These are phyloP conservation scores for Daboia siamensis DNA, from an alignment of 2,113 vertebrate genomes.

Conservation along the genomic window DNA sequence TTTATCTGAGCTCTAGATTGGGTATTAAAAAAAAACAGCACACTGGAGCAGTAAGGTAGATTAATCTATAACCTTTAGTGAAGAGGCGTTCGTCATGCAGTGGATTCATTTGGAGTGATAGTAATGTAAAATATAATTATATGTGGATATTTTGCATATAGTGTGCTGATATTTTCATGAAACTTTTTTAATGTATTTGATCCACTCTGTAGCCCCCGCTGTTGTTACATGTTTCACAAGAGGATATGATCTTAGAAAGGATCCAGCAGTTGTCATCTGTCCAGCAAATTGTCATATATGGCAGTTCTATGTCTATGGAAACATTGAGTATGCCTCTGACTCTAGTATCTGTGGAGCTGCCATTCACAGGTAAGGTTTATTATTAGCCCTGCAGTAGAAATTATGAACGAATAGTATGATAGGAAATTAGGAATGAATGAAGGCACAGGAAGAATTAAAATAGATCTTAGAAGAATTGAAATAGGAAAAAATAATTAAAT, in stretches of 20 bases:
- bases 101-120: neutral
- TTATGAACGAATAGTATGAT: neutral
- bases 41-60: neutral
- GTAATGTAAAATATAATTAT: neutral
- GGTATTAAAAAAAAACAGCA: neutral
- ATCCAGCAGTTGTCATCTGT: conserved; percentile 77
- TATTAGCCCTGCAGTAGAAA: neutral
- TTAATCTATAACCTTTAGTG: neutral
- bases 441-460: neutral
- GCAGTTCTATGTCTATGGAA: conserved; percentile 84
- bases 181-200: neutral
- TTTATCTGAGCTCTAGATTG: neutral
- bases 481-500: neutral
- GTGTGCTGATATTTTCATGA: neutral
- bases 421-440: neutral
- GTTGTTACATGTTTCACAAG: conserved; percentile 81
- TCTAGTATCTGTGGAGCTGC: conserved; percentile 93
- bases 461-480: neutral
- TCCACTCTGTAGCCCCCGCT: conserved; percentile 66
- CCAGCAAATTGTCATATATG: conserved; percentile 77
- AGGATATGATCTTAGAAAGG: conserved; percentile 77
- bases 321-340: conserved; percentile 83
- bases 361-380: conserved; percentile 79
- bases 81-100: neutral
- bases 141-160: neutral